phyloP scores from a whole-genome alignment of 2,797 vertebrate species.

The Ceryle rudis region DNA sequence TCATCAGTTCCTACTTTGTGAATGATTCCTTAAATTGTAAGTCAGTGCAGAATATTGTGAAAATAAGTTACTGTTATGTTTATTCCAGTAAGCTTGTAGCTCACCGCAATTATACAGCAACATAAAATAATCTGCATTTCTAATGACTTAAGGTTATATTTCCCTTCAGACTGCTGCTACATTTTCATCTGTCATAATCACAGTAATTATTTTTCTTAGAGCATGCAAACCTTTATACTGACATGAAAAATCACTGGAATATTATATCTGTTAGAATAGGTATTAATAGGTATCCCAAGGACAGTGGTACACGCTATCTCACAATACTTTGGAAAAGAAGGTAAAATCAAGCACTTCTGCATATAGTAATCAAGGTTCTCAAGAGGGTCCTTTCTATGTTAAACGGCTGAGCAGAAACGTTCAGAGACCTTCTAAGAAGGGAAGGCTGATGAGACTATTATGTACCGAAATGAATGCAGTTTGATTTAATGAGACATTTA shows the following conservation, averaged over 20 bases:
- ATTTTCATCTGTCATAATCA: background rate
- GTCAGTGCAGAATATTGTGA: background rate
- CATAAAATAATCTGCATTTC: background rate
- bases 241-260: background rate
- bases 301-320: background rate
- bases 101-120: constrained; percentile 6
- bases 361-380: background rate
- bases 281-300: background rate
- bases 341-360: background rate
- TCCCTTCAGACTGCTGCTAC: background rate
- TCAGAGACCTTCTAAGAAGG: background rate
- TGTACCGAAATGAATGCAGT: background rate
- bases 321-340: constrained; percentile 19
- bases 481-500: background rate
- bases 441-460: background rate
- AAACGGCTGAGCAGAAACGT: background rate
- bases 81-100: background rate
- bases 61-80: constrained; percentile 43
- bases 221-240: background rate
- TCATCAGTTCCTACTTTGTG: constrained; percentile 8
- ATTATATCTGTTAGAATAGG: background rate
- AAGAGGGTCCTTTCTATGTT: background rate
- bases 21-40: constrained; percentile 30
- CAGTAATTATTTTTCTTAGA: background rate
- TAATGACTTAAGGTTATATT: background rate